These are phyloP conservation scores for Bombus waltoni DNA, from an alignment of 1,140 invertebrate genomes.

Conservation along the genomic window DNA sequence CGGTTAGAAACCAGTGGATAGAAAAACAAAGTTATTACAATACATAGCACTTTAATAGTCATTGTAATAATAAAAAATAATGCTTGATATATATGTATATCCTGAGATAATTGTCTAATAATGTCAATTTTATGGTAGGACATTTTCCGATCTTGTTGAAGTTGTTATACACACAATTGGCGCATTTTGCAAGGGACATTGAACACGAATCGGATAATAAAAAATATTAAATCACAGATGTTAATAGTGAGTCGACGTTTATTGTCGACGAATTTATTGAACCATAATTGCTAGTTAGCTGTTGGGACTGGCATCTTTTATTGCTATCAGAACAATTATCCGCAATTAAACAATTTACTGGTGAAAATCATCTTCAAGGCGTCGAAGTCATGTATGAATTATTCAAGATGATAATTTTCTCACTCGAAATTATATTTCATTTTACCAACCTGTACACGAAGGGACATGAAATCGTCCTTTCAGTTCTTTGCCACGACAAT, in stretches of 20 bases:
- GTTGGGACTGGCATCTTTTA: background rate
- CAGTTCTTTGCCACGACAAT: background rate
- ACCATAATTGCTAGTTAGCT: background rate
- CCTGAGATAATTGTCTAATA: no score
- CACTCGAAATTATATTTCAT: background rate
- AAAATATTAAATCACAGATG: background rate
- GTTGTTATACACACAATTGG: no score
- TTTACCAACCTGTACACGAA: background rate
- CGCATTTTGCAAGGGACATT: no score
- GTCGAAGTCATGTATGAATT: background rate
- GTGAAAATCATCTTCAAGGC: no score
- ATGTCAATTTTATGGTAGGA: background rate
- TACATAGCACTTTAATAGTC: no score
- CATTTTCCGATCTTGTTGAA: background rate
- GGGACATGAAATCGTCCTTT: background rate
- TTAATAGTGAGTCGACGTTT: background rate
- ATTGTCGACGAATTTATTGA: background rate
- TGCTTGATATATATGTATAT: no score
- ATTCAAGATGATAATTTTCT: constrained; percentile 13
- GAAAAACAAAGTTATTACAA: no score
- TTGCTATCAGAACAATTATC: background rate
- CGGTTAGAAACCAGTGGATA: no score
- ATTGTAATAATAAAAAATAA: no score
- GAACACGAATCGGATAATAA: background rate
- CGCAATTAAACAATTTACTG: background rate